Conservation (phyloP, 2,113 vertebrate species). For the Cochlearius cochlearius region DNA sequence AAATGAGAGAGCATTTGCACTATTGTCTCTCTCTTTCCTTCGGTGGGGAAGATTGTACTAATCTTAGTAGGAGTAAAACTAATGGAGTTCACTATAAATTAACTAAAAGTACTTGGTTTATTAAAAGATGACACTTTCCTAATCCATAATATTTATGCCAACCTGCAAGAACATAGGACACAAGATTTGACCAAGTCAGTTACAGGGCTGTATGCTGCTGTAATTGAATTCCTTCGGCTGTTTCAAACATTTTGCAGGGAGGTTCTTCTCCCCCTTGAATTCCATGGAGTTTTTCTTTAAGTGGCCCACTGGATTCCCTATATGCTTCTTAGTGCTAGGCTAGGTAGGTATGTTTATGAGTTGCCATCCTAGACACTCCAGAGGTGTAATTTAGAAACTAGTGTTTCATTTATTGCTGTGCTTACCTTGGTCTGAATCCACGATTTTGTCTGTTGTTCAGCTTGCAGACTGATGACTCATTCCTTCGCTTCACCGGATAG, state of each 20-base stretch:
- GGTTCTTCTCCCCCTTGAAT: neutral
- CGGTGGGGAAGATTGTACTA: neutral
- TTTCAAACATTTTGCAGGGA: neutral
- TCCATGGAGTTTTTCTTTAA: neutral
- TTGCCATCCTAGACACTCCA: neutral
- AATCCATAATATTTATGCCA: neutral
- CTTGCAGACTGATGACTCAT: constrained; percentile 49
- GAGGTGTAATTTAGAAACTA: neutral
- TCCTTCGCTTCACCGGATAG: constrained; percentile 17
- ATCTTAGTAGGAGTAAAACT: neutral
- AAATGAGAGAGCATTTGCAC: constrained; percentile 28
- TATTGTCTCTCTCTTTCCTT: neutral
- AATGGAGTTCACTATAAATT: neutral
- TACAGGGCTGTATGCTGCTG: neutral
- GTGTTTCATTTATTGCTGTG: constrained; percentile 40
- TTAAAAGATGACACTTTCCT: neutral
- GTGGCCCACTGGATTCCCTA: neutral
- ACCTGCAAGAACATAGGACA: neutral
- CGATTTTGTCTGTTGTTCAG: neutral
- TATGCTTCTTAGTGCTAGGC: neutral
- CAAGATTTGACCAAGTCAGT: neutral
- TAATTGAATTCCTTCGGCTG: neutral
- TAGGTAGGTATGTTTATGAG: neutral
- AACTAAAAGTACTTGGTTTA: neutral
- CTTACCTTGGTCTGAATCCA: constrained; percentile 30